Conservation (phyloP, 1,140 invertebrate species). For the Yoshiicerus persimilis region DNA sequence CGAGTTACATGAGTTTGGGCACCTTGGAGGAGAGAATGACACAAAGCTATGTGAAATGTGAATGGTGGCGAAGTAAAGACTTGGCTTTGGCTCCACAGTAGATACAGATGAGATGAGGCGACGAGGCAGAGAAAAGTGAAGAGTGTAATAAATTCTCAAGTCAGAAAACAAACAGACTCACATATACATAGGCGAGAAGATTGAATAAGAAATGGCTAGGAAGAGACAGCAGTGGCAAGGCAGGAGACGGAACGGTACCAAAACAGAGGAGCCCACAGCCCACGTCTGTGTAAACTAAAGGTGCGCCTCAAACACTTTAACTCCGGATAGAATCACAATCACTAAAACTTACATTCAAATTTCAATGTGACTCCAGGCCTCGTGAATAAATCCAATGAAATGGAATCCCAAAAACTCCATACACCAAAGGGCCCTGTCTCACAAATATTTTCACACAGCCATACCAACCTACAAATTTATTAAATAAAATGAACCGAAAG, state of each 20-base stretch:
- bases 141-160: constrained; percentile 1
- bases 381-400: background rate
- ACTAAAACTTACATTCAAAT: background rate
- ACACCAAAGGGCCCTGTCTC: background rate
- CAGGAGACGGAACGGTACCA: background rate
- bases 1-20: background rate
- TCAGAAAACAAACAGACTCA: background rate
- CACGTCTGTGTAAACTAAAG: background rate
- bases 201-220: background rate
- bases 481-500: background rate
- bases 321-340: constrained; percentile 4
- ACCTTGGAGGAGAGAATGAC: background rate
- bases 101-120: background rate
- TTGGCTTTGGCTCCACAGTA: background rate
- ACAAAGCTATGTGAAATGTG: background rate
- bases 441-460: background rate
- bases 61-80: background rate
- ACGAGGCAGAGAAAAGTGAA: background rate
- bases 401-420: background rate
- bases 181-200: constrained; percentile 8
- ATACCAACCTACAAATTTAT: background rate
- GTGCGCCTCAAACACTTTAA: background rate
- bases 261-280: background rate
- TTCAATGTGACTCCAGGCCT: background rate
- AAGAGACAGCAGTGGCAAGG: background rate